A percentile compares a stretch with the other conserved stretches of the same genome.
Evolutionary conservation across 1,140 invertebrate genomes (phyloP).

Genomic region (Laupala kohalensis): DNA sequence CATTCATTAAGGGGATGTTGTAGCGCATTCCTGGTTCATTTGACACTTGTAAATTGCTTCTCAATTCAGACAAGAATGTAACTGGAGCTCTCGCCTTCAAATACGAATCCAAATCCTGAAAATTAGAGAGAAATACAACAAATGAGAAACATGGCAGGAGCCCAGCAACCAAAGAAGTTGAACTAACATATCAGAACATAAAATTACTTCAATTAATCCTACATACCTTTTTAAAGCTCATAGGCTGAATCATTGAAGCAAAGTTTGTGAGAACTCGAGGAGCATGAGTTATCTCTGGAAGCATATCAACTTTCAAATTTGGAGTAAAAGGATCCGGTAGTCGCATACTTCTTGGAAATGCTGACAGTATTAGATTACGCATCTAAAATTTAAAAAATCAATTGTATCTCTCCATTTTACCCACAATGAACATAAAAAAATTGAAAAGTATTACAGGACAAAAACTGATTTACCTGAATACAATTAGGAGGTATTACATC

Average conservation of each 20-base stretch:
- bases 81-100: constrained; percentile 88
- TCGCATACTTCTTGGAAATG: constrained; percentile 94
- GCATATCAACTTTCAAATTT: constrained; percentile 90
- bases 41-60: constrained; percentile 75
- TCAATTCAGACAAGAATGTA: constrained; percentile 84
- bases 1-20: constrained; percentile 93
- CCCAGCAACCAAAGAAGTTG: background rate
- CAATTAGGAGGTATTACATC: constrained; percentile 98
- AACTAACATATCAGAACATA: no score
- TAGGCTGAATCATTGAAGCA: constrained; percentile 70
- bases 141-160: background rate
- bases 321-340: constrained; percentile 96
- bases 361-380: constrained; percentile 93
- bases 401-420: background rate
- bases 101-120: constrained; percentile 83
- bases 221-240: constrained; percentile 69
- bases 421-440: background rate
- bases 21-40: constrained; percentile 83
- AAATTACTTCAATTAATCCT: no score
- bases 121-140: background rate
- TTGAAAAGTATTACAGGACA: background rate
- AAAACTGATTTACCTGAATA: constrained; percentile 50
- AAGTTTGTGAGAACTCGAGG: constrained; percentile 74
- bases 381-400: no score
- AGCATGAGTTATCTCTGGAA: constrained; percentile 47